Evolutionary conservation across 1,140 invertebrate species (phyloP).

Genomic region (Lepidurus apus): DNA sequence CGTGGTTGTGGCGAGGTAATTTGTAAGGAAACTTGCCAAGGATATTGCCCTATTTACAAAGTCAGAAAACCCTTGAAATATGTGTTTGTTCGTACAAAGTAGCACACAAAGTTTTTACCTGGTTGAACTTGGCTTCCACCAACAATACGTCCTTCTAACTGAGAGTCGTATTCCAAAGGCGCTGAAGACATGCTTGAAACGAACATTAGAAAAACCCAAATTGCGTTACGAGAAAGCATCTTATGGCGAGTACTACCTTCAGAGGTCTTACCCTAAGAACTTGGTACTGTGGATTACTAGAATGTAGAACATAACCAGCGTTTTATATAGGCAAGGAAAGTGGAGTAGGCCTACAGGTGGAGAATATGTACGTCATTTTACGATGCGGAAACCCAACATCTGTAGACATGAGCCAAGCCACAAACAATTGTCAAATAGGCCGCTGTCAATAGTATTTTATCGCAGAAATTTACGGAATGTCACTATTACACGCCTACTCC

Average conservation of each 20-base stretch:
- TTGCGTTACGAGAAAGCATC: too few species aligned
- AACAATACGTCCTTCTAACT: background rate
- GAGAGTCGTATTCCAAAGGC: background rate
- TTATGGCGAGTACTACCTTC: too few species aligned
- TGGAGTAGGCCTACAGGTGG: background rate
- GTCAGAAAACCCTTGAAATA: background rate
- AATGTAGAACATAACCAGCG: too few species aligned
- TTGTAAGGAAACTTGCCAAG: slow-evolving; percentile 5
- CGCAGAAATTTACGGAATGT: background rate
- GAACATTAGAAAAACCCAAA: background rate
- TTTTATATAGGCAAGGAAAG: background rate
- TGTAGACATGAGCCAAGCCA: background rate
- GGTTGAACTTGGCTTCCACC: background rate
- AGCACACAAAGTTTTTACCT: background rate
- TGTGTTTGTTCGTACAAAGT: background rate
- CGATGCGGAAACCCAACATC: background rate
- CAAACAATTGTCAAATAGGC: background rate
- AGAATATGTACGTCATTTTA: background rate
- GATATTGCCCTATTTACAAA: background rate
- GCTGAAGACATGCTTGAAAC: background rate
- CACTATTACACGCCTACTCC: background rate
- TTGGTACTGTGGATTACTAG: too few species aligned
- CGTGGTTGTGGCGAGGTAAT: background rate
- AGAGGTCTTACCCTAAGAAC: too few species aligned
- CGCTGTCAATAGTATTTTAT: background rate